These are phyloP conservation scores for Astropecten irregularis DNA, from an alignment of 53 echinoderm and acorn worm genomes.

Conservation along the genomic window DNA sequence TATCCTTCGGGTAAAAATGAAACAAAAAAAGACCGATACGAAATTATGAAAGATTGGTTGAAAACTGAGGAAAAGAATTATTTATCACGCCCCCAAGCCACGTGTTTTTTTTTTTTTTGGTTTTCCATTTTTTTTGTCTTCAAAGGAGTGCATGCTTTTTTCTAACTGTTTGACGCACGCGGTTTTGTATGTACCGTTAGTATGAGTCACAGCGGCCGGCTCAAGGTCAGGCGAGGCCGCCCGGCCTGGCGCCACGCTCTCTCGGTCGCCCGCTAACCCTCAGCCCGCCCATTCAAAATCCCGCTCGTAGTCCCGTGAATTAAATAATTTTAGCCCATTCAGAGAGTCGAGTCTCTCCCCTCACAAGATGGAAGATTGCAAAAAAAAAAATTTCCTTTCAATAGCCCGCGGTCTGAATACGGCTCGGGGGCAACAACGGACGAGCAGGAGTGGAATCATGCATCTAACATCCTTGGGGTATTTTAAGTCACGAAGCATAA, in stretches of 20 bases:
- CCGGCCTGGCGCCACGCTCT: conserved; percentile 30
- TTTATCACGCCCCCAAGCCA: neutral
- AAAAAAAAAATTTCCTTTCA: conserved; percentile 41
- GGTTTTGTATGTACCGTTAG: conserved; percentile 4
- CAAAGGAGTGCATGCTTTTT: neutral
- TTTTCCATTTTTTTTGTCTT: too few relatives aligned
- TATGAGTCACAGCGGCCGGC: conserved; percentile 16
- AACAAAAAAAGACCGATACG: too few relatives aligned
- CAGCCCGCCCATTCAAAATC: conserved; percentile 30
- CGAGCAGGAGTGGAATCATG: too few relatives aligned
- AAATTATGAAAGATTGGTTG: too few relatives aligned
- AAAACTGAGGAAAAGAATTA: too few relatives aligned
- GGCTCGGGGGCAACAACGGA: conserved; percentile 22
- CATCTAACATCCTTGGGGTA: conserved; percentile 27
- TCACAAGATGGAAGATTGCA: conserved; percentile 26
- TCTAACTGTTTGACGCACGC: conserved; percentile 30
- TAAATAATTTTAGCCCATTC: conserved; percentile 10
- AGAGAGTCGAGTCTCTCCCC: neutral
- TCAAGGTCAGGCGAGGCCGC: conserved; percentile 35
- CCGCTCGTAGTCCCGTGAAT: conserved; percentile 8
- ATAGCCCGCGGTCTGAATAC: conserved; percentile 32
- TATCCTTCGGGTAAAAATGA: too few relatives aligned
- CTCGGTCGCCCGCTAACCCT: conserved; percentile 7
- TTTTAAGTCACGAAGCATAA: conserved; percentile 16
- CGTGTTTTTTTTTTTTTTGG: too few relatives aligned